Evolutionary conservation across 2,888 invertebrate species (phyloP), one percentile per base, ranked within the genome.

Genomic region (Gymnocheta viridis): DNA sequence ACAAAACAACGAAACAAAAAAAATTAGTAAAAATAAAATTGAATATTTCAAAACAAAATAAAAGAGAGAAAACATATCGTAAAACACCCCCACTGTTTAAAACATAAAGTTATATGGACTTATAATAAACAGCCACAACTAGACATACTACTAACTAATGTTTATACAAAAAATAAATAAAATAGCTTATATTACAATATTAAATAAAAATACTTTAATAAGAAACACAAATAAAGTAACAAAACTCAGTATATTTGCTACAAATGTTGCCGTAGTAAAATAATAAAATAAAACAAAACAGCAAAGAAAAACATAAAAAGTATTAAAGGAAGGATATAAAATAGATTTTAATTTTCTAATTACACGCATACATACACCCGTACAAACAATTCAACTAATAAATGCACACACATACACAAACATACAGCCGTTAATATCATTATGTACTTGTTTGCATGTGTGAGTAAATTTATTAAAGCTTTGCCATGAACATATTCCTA

Each of bases 331-430:
- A 80, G 72, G 77, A 81, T 84, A 81, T 81, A 81, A 81, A 84
- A 72, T 77, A 77, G 77, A 84, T 84, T 84, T 84, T 84, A 84
- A 84, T 84, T 84, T 84, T 84, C 84, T 84, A 84, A 84, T 84
- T 84, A 84, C 84, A 81, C 72, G 79, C 74, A 70, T 27, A 74
- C 60, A 79, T 51, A 79, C 56, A 64, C 56, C 29, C 69, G 6
- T n/a, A 66, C 12, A 32, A 49, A 41, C 22, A 66, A 66, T 24
- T 66, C 1, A 58, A 58, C 77, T 67, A 67, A 77, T 58, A 77
- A 67, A 83, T 56, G 35, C 32, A 66, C 9, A 41, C 24, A 74
- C n/a, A 54, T 4, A 62, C 22, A 72, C 17, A 54, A 4, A 56
- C 24, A 41, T n/a, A n/a, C n/a, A n/a, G n/a, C n/a, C n/a, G n/a